Base-by-base conservation (phyloP, 2,888 invertebrate species). In the Cephonodes hylas region DNA sequence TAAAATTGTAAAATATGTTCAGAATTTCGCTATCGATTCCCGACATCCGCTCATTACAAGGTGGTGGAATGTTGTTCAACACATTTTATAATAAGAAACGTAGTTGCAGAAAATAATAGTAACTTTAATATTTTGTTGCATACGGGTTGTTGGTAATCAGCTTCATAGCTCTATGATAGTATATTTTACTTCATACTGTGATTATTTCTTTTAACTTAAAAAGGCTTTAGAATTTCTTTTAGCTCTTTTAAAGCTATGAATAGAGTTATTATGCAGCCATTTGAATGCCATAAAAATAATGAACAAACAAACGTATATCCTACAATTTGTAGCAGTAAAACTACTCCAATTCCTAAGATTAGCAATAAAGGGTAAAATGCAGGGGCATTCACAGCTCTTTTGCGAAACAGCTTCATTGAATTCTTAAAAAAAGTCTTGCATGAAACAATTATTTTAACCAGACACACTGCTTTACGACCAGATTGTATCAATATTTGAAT, bases 11-110 rank as follows among this genome's bases (percentile, higher is more conserved):
- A 88, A 87, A 85, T 89, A 86, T 87, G 81, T 83, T 73, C 77
- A 85, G 87, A 86, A 87, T 88, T 88, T 87, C 80, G 85, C 86
- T 88, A 88, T 90, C 89, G 86, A 85, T 88, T 80, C 88, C 83
- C 86, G 87, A 88, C 89, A 86, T 88, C 89, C 88, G 88, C 85
- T 91, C 88, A 88, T 89, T 90, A 89, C 89, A 89, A 85, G 86
- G 83, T 83, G 83, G 74, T 81, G 86, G 89, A 88, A 89, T 90
- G 89, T 86, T 86, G 88, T 86, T 82, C 81, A 83, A 85, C 83
- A 86, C 84, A 86, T 86, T 84, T 84, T 85, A 81, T 83, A 81
- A 80, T 83, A 83, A 81, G 80, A 53, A 31, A 27, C 27, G 53
- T 53, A 27, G 31, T 31, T 53, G 82, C 75, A 78, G 77, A 80